Conservation (phyloP, 2,113 vertebrate species). For the Oenanthe melanoleuca region DNA sequence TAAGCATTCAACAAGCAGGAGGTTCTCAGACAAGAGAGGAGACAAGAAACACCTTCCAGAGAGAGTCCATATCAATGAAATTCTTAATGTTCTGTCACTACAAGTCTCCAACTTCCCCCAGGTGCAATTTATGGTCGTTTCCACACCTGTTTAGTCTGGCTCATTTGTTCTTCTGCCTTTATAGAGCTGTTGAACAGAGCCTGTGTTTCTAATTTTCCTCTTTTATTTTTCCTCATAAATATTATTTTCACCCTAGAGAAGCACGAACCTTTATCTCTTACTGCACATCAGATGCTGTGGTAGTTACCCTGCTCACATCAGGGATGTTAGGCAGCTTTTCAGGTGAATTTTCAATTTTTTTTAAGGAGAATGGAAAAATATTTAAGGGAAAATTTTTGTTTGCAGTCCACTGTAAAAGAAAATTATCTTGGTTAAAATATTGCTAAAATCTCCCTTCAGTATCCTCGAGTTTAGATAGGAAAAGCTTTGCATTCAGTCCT, state of each 20-base stretch:
- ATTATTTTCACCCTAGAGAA: background rate
- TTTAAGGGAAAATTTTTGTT: background rate
- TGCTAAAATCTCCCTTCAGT: background rate
- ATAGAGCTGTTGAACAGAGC: background rate
- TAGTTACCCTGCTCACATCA: background rate
- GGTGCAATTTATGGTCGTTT: background rate
- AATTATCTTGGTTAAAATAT: background rate
- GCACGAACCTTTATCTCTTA: background rate
- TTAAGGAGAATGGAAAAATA: background rate
- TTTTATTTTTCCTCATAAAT: constrained; percentile 24
- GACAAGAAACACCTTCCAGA: background rate
- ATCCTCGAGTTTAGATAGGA: background rate
- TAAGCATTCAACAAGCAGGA: background rate
- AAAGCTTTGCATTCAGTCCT: background rate
- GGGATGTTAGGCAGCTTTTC: background rate
- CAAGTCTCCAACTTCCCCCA: background rate
- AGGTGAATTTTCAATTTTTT: background rate
- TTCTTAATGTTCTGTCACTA: background rate
- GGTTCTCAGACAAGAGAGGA: background rate
- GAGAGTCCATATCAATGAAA: background rate
- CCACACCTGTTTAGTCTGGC: background rate
- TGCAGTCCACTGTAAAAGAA: background rate
- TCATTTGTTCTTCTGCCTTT: background rate
- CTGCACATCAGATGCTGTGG: background rate
- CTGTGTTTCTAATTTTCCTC: background rate